These are phyloP conservation scores for Bovichtus diacanthus DNA, from an alignment of 2,797 vertebrate species.

Conservation along the genomic window DNA sequence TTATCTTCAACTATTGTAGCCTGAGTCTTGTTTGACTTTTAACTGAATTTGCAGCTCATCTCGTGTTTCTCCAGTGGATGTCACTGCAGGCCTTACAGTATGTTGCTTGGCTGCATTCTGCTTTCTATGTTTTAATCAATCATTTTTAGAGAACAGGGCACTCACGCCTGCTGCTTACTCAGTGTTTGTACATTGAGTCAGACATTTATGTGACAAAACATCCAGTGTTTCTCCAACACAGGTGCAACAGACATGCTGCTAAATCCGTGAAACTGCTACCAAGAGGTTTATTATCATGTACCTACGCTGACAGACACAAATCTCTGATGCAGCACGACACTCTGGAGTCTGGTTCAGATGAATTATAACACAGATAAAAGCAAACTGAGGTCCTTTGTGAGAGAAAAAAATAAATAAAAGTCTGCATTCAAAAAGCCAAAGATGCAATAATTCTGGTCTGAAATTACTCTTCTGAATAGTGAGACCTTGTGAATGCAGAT, in stretches of 20 bases:
- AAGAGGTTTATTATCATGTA: slow-evolving; percentile 41
- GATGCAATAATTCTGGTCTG: slow-evolving; percentile 53
- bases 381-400: slow-evolving; percentile 31
- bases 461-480: slow-evolving; percentile 57
- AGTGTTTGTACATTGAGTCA: slow-evolving; percentile 23
- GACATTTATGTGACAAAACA: slow-evolving; percentile 44
- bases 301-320: slow-evolving; percentile 36
- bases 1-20: neutral
- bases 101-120: neutral
- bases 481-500: slow-evolving; percentile 47
- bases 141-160: slow-evolving; percentile 2
- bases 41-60: slow-evolving; percentile 23
- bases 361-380: slow-evolving; percentile 51
- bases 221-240: slow-evolving; percentile 35
- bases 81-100: slow-evolving; percentile 46
- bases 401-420: slow-evolving; percentile 18
- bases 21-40: slow-evolving; percentile 1
- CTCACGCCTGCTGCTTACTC: slow-evolving; percentile 11
- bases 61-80: slow-evolving; percentile 58
- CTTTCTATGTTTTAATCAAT: slow-evolving; percentile 37
- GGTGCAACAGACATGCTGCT: slow-evolving; percentile 34
- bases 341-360: slow-evolving; percentile 42
- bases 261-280: slow-evolving; percentile 27
- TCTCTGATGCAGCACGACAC: slow-evolving; percentile 30
- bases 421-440: slow-evolving; percentile 55